A percentile compares a stretch with the other conserved stretches of the same genome.
Evolutionary conservation across 2,113 vertebrate genomes (phyloP).

Genomic region (Beaufortia kweichowensis): DNA sequence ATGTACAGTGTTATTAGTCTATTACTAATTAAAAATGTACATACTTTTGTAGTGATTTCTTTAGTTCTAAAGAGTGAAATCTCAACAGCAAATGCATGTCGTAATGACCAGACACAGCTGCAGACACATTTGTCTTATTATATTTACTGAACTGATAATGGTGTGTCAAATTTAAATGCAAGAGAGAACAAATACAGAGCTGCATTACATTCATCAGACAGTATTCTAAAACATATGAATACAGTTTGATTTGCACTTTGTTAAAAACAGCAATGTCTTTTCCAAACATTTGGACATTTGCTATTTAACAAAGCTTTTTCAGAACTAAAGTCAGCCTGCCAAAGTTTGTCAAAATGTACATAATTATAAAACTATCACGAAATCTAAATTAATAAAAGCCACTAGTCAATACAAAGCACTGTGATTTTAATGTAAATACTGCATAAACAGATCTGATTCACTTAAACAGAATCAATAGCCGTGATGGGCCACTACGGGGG

Average conservation of each 20-base stretch:
- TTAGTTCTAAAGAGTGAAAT: no score
- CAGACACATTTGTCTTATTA: not conserved
- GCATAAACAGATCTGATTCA: not conserved
- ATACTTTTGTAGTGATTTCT: not conserved
- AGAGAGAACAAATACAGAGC: no score
- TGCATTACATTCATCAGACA: not conserved
- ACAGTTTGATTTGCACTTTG: not conserved
- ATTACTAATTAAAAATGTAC: not conserved
- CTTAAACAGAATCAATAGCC: slow-evolving; percentile 26
- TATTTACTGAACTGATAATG: not conserved
- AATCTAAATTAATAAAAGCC: not conserved
- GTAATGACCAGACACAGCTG: no score
- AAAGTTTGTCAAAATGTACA: not conserved
- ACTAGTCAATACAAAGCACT: not conserved
- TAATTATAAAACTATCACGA: slow-evolving; percentile 20
- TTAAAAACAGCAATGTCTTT: no score
- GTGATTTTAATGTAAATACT: slow-evolving; percentile 15
- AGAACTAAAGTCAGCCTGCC: not conserved
- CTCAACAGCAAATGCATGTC: no score
- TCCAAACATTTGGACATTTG: not conserved
- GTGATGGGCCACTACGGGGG: slow-evolving; percentile 20
- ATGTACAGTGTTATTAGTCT: no score
- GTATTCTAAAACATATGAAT: not conserved
- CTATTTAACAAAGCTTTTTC: slow-evolving; percentile 3
- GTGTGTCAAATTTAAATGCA: not conserved